Conservation (phyloP, 2,888 invertebrate species). For the Meteorus colon region DNA sequence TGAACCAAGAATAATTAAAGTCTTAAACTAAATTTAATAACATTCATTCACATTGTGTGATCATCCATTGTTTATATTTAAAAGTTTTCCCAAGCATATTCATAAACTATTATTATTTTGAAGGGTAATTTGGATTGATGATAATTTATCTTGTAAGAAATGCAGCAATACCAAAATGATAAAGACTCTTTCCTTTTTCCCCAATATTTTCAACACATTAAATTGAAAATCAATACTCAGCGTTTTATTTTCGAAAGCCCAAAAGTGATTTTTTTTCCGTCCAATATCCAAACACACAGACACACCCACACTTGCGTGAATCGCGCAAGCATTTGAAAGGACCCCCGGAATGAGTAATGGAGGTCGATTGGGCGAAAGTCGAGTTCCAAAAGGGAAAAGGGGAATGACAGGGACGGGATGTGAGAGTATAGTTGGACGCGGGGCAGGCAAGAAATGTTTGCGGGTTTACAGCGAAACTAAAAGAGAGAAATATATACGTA, state of each 20-base stretch:
- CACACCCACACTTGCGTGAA: background rate
- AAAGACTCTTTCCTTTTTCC: too few species aligned
- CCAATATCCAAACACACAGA: conserved; percentile 13
- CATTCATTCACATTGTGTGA: too few species aligned
- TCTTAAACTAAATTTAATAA: too few species aligned
- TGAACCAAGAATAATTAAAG: too few species aligned
- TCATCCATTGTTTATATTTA: too few species aligned
- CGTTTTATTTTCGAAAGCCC: background rate
- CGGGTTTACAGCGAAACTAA: conserved; percentile 31
- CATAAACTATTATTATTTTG: too few species aligned
- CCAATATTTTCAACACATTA: background rate
- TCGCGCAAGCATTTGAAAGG: conserved; percentile 41
- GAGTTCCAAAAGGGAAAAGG: conserved; percentile 13
- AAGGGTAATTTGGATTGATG: too few species aligned
- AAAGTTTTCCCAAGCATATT: too few species aligned
- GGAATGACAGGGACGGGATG: background rate
- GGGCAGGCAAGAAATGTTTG: background rate
- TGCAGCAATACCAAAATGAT: too few species aligned
- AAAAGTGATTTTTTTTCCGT: conserved; percentile 16
- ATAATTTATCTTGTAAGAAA: too few species aligned
- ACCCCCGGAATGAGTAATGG: conserved; percentile 60
- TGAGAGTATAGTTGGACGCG: conserved; percentile 3
- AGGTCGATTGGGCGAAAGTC: conserved; percentile 36
- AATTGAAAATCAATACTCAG: background rate
- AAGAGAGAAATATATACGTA: conserved; percentile 31